These are phyloP conservation scores for Caenorhabditis virilis DNA, from an alignment of 2,888 invertebrate species.

Conservation along the genomic window DNA sequence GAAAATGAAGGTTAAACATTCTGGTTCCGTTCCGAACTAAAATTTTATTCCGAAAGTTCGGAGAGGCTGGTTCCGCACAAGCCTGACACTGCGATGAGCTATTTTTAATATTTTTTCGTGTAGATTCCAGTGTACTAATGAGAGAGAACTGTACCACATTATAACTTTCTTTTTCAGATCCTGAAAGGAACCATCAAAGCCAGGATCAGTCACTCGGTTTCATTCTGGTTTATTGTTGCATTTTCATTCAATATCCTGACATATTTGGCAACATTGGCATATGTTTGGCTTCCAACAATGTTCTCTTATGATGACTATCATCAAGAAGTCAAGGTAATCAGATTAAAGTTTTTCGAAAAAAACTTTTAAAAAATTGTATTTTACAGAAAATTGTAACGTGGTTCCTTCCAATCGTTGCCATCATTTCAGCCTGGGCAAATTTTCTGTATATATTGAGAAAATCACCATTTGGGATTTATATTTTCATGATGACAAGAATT, in stretches of 20 bases:
- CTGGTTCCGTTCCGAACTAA: too few relatives aligned
- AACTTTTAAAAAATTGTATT: not conserved
- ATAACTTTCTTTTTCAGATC: slow-evolving; percentile 57
- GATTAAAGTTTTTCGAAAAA: not conserved
- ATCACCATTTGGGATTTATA: slow-evolving; percentile 65
- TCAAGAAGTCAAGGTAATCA: slow-evolving; percentile 54
- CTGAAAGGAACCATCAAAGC: slow-evolving; percentile 61
- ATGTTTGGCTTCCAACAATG: slow-evolving; percentile 61
- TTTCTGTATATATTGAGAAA: slow-evolving; percentile 53
- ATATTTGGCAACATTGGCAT: slow-evolving; percentile 57
- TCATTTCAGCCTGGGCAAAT: slow-evolving; percentile 65
- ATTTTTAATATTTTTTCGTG: too few relatives aligned
- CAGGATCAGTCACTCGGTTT: slow-evolving; percentile 32
- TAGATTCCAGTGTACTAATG: too few relatives aligned
- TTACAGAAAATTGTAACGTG: slow-evolving; percentile 54
- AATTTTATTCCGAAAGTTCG: too few relatives aligned
- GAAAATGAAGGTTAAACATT: too few relatives aligned
- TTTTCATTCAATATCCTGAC: slow-evolving; percentile 61
- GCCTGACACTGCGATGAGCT: too few relatives aligned
- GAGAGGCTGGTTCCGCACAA: too few relatives aligned
- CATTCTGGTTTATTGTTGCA: slow-evolving; percentile 61
- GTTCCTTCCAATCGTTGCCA: slow-evolving; percentile 66
- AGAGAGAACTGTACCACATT: too few relatives aligned
- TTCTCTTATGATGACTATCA: slow-evolving; percentile 63
- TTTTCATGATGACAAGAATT: slow-evolving; percentile 67